A percentile compares a stretch with the other conserved stretches of the same genome.
Conservation (phyloP, 2,113 vertebrate genomes). For the Hyaena hyaena region DNA sequence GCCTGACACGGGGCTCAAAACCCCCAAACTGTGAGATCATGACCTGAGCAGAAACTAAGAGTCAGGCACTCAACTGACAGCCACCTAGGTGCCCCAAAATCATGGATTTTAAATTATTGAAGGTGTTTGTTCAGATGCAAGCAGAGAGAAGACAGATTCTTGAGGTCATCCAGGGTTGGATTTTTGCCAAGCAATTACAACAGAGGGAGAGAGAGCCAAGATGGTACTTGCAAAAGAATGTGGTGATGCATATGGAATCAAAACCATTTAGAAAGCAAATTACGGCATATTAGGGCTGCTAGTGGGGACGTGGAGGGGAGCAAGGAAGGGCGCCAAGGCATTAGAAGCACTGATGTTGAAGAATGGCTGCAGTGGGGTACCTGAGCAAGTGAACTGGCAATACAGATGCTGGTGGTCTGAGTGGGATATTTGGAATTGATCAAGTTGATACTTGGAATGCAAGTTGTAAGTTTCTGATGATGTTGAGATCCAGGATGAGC, state of each 20-base stretch:
- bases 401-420: background rate
- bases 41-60: too few species aligned
- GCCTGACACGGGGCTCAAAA: too few species aligned
- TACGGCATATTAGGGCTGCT: background rate
- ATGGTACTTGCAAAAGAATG: background rate
- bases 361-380: background rate
- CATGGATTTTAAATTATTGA: constrained; percentile 5
- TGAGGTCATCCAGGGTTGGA: background rate
- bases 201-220: background rate
- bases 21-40: too few species aligned
- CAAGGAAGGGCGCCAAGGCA: background rate
- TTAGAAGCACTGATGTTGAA: background rate
- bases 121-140: background rate
- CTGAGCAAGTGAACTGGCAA: background rate
- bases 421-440: background rate
- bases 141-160: background rate
- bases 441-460: too few species aligned
- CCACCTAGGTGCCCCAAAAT: background rate
- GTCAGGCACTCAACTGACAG: too few species aligned
- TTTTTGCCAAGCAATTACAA: background rate
- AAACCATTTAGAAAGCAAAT: constrained; percentile 34
- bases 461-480: background rate
- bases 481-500: background rate
- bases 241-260: background rate
- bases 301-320: background rate